Evolutionary conservation across 2,888 invertebrate species (phyloP).

Genomic region (Tanypteryx hageni): DNA sequence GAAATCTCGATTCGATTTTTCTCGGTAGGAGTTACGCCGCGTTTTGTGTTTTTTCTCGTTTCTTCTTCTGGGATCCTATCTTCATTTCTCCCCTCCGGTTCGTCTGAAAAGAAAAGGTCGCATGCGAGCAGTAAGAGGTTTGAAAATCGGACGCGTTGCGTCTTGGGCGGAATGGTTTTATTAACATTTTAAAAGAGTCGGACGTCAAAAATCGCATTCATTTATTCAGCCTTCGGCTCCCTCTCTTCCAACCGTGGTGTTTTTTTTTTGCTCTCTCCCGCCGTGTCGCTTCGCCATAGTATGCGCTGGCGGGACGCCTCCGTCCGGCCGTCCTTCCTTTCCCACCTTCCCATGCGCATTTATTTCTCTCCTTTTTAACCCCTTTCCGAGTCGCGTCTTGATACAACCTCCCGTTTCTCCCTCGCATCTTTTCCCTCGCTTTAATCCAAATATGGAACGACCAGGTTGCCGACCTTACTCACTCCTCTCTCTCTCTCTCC

Average conservation of each 20-base stretch:
- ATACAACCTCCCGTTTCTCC: neutral
- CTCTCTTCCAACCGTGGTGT: neutral
- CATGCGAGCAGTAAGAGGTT: neutral
- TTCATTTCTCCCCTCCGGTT: neutral
- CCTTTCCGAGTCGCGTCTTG: neutral
- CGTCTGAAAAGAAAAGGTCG: neutral
- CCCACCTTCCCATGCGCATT: too few species aligned
- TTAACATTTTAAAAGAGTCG: conserved; percentile 21
- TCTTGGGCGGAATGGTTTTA: neutral
- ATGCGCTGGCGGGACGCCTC: neutral
- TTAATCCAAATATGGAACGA: conserved; percentile 48
- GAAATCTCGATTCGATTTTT: too few species aligned
- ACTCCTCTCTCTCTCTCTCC: neutral
- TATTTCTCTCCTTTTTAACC: neutral
- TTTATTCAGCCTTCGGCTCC: conserved; percentile 26
- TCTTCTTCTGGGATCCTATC: neutral
- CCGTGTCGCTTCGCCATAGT: neutral
- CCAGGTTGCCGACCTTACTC: conserved; percentile 51
- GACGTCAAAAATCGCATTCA: conserved; percentile 25
- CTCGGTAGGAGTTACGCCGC: too few species aligned
- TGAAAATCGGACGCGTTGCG: neutral
- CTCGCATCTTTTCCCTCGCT: neutral
- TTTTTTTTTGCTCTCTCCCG: neutral
- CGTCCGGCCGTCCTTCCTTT: too few species aligned
- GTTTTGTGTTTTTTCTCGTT: too few species aligned